Base-by-base conservation (phyloP, 2,113 vertebrate species). In the Cettia cetti region DNA sequence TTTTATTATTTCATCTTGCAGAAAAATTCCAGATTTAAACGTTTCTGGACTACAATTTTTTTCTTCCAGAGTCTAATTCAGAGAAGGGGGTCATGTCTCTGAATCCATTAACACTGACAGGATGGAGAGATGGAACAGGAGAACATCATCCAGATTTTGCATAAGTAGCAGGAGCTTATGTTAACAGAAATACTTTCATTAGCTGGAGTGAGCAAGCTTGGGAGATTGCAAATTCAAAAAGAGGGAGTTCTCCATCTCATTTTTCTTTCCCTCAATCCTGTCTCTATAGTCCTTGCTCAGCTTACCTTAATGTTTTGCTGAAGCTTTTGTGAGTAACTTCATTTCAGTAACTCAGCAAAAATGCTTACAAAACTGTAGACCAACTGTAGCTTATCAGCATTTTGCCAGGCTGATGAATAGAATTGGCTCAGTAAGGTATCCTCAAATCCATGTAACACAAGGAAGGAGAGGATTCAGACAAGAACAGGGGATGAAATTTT, bases 321-420 rank as follows among this genome's bases (percentile, higher is more conserved):
- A 49, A 53, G n/a, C 13, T 85, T 92, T 76, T 82, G 75, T 81
- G 35, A 84, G 42, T 64, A 68, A 68, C 66, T 80, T 69, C 11
- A 50, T 92, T 92, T 82, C n/a, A 61, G 82, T 24, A 61, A 57
- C 53, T 94, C 94, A 94, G 70, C 66, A 95, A 86, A 96, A 95
- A 88, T 63, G 52, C 22, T 90, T 92, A 69, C 42, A 88, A 80
- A 82, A 65, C 63, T 31, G 18, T 65, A 72, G 71, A 76, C 42
- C 66, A 69, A 75, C 49, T 61, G 64, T 84, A 96, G 45, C 59
- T 95, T 96, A 94, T 96, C 93, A 96, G 65, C 16, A 26, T 59
- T 93, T 95, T 74, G 42, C 71, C 50, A 90, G 65, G 42, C 54
- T 80, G 88, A 80, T 93, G 94, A 93, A 90, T 42, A 86, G 50